Conservation (phyloP, 1,140 invertebrate genomes). For the Reticulitermes speratus region DNA sequence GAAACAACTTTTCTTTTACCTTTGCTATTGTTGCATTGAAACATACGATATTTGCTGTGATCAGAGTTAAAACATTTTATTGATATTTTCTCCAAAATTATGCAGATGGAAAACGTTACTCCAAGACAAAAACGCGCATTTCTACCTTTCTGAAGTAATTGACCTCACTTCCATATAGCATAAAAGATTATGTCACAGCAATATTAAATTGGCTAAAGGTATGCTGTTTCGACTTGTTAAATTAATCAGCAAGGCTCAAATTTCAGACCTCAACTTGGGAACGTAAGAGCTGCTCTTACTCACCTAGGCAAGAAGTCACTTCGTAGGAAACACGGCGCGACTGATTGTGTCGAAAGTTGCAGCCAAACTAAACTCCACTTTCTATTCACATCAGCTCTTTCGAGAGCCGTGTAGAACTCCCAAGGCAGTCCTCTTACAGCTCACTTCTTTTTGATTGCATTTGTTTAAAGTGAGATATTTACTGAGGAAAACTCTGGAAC, state of each 20-base stretch:
- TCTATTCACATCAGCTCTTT: neutral
- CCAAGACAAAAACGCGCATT: no score
- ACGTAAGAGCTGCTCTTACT: neutral
- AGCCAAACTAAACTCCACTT: conserved; percentile 1
- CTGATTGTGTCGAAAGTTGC: neutral
- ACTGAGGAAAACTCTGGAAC: neutral
- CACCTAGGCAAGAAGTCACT: neutral
- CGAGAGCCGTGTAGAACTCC: neutral
- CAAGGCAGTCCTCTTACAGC: neutral
- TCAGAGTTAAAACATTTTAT: no score
- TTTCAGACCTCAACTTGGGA: neutral
- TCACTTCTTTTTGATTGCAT: neutral
- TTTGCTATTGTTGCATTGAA: no score
- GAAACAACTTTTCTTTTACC: no score
- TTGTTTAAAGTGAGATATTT: neutral
- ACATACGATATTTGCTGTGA: no score
- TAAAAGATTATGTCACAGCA: no score
- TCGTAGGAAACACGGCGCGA: neutral
- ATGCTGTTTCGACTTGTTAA: no score
- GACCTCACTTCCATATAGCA: no score
- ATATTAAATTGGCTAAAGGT: no score
- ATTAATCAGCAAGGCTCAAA: neutral
- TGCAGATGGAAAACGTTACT: no score
- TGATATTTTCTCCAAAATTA: no score
- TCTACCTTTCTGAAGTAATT: no score